Conservation (phyloP, 2,797 vertebrate genomes). For the Tympanoctomys barrerae region DNA sequence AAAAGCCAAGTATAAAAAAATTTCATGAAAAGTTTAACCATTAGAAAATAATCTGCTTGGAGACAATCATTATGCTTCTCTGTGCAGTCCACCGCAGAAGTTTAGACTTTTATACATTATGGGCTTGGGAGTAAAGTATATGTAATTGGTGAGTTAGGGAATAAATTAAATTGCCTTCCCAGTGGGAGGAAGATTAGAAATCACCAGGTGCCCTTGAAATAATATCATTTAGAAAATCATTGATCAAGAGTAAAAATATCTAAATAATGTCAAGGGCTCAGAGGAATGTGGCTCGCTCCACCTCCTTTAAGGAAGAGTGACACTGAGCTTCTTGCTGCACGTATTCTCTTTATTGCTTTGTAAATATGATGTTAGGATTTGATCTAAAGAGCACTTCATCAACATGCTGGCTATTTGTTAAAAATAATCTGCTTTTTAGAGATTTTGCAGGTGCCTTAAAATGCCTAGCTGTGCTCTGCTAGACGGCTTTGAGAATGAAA, state of each 20-base stretch:
- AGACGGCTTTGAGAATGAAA: conserved; percentile 79
- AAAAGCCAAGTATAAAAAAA: neutral
- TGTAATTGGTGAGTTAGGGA: conserved; percentile 17
- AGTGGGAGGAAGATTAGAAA: conserved; percentile 74
- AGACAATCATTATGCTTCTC: neutral
- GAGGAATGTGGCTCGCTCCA: conserved; percentile 69
- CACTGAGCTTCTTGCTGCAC: conserved; percentile 72
- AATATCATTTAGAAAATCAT: conserved; percentile 86
- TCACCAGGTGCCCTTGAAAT: conserved; percentile 78
- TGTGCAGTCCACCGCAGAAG: neutral
- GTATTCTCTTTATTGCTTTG: conserved; percentile 82
- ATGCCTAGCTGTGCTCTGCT: conserved; percentile 77
- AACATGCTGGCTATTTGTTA: conserved; percentile 76
- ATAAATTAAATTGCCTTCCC: conserved; percentile 8
- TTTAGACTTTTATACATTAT: neutral
- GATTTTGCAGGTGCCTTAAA: conserved; percentile 82
- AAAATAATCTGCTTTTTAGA: conserved; percentile 79
- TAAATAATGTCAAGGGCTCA: conserved; percentile 84
- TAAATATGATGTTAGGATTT: conserved; percentile 77
- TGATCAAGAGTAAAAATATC: conserved; percentile 85
- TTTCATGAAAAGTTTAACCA: neutral
- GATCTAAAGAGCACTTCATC: conserved; percentile 72
- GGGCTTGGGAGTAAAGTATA: neutral
- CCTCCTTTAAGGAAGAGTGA: conserved; percentile 82
- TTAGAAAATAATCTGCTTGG: neutral